These are phyloP conservation scores for Morbakka virulenta DNA, from an alignment of 30 jellyfish, hydroid and myxozoan genomes.

Conservation along the genomic window DNA sequence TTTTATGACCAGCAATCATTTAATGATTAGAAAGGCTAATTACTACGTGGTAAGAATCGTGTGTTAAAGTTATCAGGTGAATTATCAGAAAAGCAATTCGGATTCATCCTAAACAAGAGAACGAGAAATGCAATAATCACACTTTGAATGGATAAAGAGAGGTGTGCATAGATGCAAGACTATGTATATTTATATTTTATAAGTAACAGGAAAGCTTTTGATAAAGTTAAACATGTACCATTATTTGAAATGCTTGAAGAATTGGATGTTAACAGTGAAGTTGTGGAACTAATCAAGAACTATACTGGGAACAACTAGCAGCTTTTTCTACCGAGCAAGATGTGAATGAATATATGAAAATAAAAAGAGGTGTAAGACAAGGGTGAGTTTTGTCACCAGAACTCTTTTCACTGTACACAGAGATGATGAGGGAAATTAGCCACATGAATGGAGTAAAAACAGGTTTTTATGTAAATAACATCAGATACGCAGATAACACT, in stretches of 20 bases:
- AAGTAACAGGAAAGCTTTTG: neutral
- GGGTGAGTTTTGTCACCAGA: no score
- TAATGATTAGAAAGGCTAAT: no score
- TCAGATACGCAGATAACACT: slow-evolving; percentile 20
- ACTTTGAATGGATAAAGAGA: neutral
- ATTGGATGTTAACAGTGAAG: no score
- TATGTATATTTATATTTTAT: neutral
- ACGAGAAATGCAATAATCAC: neutral
- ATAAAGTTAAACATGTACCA: neutral
- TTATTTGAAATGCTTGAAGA: neutral
- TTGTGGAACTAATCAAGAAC: neutral
- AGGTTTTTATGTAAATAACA: slow-evolving; percentile 6
- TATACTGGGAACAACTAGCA: neutral
- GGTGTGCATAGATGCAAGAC: neutral
- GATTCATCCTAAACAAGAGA: neutral
- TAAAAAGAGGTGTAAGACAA: no score
- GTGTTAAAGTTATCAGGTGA: no score
- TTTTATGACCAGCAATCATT: no score
- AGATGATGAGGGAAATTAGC: no score
- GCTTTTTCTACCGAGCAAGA: no score
- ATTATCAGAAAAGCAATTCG: neutral
- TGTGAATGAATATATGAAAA: no score
- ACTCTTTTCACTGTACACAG: no score
- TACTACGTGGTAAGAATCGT: no score
- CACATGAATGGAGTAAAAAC: no score